Evolutionary conservation across 92 coral and sea anemone genomes (phyloP), one percentile per base, ranked within the genome.

Genomic region (Palythoa heliodiscus): DNA sequence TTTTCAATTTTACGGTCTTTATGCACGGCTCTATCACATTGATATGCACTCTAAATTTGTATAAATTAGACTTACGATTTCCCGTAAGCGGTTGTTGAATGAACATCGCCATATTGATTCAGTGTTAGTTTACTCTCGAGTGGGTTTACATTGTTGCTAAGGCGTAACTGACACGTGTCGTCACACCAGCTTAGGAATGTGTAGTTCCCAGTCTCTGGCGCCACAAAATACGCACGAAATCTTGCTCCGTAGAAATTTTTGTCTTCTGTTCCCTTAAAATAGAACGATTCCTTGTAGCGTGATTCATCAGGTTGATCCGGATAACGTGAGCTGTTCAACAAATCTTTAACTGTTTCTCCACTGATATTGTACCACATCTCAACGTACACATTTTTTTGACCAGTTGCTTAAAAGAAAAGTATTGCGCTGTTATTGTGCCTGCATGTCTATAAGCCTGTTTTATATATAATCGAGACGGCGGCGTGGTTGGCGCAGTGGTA

Each of bases 111-210:
- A 43, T 17, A 0, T 67, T 80, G 84, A 52, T 80, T 8, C 16
- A 80, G 60, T 39, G 66, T 68, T 22, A 40, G 15, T 24, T 20
- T 48, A 5, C 48, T 64, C 20, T 63, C 63, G 8, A 64, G 35
- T 47, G 84, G 84, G 60, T 80, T 80, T 11, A 66, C 61, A 22
- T 80, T 80, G 2, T 60, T 73, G 29, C 84, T 80, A 52, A 80
- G 84, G 54, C 12, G 23, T 29, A 80, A 68, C 12, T 80, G 84
- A 11, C 84, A 80, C 12, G 38, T 23, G 73, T 80, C 84, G 10
- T 80, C 84, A 15, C 84, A 80, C 84, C 84, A 66, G 2, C 84
- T 80, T 7, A 80, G n/a, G 40, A 80, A 80, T 48, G 40, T 80
- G 73, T 80, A 80, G 64, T 15, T 23, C 11, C 84, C 84, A 67